Percentiles rank a stretch among this genome's conserved stretches.
Evolutionary conservation across 2,113 vertebrate genomes (phyloP).

Genomic region (Seriola aureovittata): DNA sequence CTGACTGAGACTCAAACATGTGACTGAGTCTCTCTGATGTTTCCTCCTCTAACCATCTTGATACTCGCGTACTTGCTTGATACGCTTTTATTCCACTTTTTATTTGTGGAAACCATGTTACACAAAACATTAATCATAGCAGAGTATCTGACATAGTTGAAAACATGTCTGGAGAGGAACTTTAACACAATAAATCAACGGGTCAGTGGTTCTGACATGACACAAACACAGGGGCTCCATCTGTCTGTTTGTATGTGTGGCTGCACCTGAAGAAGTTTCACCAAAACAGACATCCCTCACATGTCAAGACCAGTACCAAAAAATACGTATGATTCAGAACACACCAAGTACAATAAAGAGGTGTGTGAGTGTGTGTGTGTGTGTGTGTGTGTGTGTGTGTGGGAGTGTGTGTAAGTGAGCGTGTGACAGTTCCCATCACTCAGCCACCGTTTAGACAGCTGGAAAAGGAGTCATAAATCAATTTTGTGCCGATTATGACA

Average conservation of each 20-base stretch:
- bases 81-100: too few species aligned
- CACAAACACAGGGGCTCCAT: neutral
- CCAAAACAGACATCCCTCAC: neutral
- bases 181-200: neutral
- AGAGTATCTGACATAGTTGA: too few species aligned
- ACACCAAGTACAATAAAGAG: slow-evolving; percentile 2
- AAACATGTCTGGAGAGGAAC: too few species aligned
- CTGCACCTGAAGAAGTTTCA: neutral
- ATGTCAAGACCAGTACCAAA: too few species aligned
- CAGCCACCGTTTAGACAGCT: slow-evolving; percentile 29
- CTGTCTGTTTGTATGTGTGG: neutral
- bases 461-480: slow-evolving; percentile 31
- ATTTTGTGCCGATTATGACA: slow-evolving; percentile 17
- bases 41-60: too few species aligned
- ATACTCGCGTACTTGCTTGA: too few species aligned
- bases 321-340: neutral
- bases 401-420: neutral
- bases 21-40: too few species aligned
- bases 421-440: slow-evolving; percentile 29
- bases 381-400: neutral
- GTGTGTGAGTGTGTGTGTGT: neutral
- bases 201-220: neutral
- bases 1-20: too few species aligned
- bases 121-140: too few species aligned
- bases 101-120: too few species aligned